Evolutionary conservation across 2,888 invertebrate genomes (phyloP).

Genomic region (Eristalinus sepulchralis): DNA sequence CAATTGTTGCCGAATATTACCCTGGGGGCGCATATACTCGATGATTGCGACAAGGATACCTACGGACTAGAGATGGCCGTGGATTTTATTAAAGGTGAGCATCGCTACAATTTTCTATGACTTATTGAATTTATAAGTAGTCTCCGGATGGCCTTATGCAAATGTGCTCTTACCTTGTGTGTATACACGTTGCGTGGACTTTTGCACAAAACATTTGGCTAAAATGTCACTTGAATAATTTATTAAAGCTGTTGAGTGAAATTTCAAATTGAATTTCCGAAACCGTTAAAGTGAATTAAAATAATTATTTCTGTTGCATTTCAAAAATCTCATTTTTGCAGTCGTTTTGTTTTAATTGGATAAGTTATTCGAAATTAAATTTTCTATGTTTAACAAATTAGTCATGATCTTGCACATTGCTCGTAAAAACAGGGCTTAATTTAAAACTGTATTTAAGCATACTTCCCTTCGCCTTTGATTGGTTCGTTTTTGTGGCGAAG

Average conservation of each 20-base stretch:
- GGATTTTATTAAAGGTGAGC: constrained; percentile 96
- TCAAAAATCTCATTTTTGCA: not conserved
- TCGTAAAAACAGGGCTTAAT: no score
- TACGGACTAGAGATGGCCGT: constrained; percentile 97
- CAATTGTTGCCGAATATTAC: constrained; percentile 88
- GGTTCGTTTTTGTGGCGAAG: no score
- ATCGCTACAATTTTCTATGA: not conserved
- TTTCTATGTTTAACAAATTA: no score
- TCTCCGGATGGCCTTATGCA: not conserved
- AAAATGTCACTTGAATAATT: not conserved
- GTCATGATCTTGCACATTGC: no score
- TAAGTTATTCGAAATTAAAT: no score
- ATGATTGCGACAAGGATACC: constrained; percentile 97
- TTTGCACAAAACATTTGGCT: not conserved
- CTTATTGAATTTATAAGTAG: not conserved
- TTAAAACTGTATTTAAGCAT: no score
- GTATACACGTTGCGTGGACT: not conserved
- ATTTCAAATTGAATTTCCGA: not conserved
- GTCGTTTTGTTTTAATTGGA: no score
- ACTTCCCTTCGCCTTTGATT: no score
- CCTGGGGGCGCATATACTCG: constrained; percentile 93
- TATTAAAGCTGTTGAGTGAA: not conserved
- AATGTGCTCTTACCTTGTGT: not conserved
- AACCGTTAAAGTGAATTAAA: not conserved
- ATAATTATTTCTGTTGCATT: not conserved